phyloP scores from a whole-genome alignment of 2,888 invertebrate species.

The Chymomyza fuscimana region DNA sequence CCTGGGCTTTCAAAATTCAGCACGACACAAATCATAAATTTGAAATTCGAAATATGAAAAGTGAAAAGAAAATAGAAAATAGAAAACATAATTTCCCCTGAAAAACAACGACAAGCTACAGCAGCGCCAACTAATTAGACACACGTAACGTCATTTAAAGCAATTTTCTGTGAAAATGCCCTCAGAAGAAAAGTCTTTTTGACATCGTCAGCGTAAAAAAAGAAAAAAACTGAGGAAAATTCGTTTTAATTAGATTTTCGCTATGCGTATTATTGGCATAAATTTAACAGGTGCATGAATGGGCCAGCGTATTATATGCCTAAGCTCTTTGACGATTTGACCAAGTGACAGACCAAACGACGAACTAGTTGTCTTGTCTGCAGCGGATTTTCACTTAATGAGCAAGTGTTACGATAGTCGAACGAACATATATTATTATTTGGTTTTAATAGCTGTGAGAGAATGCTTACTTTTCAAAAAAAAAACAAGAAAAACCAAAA shows the following conservation, averaged over 20 bases:
- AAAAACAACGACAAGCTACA: background rate
- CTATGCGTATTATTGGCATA: constrained; percentile 38
- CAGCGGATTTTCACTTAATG: constrained; percentile 5
- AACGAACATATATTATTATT: background rate
- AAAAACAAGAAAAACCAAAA: too few relatives aligned
- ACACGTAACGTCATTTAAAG: constrained; percentile 43
- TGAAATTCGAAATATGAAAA: background rate
- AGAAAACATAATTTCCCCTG: background rate
- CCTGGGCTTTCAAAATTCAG: background rate
- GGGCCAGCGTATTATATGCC: background rate
- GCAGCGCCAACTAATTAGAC: constrained; percentile 52
- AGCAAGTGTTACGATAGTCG: background rate
- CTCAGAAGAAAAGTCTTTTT: constrained; percentile 20
- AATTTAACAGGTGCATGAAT: constrained; percentile 45
- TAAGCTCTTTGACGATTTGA: background rate
- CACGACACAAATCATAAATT: constrained; percentile 9
- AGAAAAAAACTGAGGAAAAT: constrained; percentile 26
- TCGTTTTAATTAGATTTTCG: constrained; percentile 59
- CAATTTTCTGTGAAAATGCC: constrained; percentile 32
- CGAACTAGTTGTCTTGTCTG: background rate
- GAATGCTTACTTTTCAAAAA: background rate
- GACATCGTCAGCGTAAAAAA: background rate
- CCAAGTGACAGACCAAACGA: background rate
- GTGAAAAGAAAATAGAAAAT: constrained; percentile 5
- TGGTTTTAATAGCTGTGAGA: constrained; percentile 1